These are phyloP conservation scores for Opisthocomus hoazin DNA, from an alignment of 2,113 vertebrate species.

Conservation along the genomic window DNA sequence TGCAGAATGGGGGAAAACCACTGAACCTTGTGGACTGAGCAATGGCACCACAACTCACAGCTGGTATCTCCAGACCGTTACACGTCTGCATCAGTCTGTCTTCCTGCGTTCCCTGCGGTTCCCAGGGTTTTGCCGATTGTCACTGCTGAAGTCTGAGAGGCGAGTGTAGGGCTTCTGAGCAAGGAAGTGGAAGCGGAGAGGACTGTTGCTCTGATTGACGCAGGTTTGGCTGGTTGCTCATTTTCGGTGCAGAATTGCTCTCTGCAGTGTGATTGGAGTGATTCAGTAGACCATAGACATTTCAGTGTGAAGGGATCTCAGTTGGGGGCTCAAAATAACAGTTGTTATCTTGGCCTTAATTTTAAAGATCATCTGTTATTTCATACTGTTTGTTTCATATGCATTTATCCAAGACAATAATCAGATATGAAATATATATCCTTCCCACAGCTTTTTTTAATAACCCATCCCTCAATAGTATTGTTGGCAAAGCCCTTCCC, in stretches of 20 bases:
- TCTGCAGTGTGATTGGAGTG: neutral
- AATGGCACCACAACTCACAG: accelerated
- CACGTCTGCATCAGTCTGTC: accelerated
- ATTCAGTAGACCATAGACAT: conserved; percentile 16
- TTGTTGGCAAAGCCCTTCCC: neutral
- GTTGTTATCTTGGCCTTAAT: conserved; percentile 34
- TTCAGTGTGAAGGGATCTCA: conserved; percentile 19
- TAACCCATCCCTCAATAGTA: neutral
- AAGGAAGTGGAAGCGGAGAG: neutral
- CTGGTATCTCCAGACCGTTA: neutral
- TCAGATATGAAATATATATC: conserved; percentile 26
- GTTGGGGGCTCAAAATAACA: conserved; percentile 24
- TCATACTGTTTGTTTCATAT: conserved; percentile 32
- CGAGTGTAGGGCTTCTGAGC: neutral
- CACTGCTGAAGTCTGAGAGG: neutral
- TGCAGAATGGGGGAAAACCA: accelerated
- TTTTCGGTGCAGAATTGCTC: neutral
- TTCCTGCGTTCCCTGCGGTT: neutral
- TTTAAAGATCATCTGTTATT: conserved; percentile 33
- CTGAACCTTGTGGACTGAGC: neutral
- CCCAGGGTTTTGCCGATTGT: neutral
- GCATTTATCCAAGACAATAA: conserved; percentile 16
- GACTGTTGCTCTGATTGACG: neutral
- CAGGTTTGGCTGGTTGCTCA: conserved; percentile 3
- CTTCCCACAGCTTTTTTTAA: conserved; percentile 14